Evolutionary conservation across 2,113 vertebrate genomes (phyloP).

Genomic region (Willisornis vidua): DNA sequence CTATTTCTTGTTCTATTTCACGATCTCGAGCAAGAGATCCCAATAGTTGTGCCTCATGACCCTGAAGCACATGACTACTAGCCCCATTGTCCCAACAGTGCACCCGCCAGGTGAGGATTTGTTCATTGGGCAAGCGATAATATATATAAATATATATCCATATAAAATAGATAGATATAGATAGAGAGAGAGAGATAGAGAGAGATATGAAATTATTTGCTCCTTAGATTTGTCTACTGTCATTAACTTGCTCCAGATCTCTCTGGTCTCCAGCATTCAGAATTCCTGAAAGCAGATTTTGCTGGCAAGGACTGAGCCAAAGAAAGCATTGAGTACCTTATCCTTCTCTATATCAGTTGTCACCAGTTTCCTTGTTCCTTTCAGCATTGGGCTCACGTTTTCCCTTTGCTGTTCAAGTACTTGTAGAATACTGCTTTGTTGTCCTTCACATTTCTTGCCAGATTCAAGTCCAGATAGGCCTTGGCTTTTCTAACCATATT

Average conservation of each 20-base stretch:
- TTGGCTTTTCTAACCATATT: not conserved
- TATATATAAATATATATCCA: no score
- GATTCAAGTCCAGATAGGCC: not conserved
- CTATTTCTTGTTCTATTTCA: no score
- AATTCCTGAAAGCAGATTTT: not conserved
- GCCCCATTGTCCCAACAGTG: no score
- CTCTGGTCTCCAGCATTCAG: not conserved
- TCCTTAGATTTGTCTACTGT: not conserved
- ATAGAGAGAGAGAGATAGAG: no score
- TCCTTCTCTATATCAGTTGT: not conserved
- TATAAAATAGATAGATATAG: no score
- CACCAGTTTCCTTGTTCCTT: not conserved
- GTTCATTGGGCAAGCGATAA: no score
- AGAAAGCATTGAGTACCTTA: not conserved
- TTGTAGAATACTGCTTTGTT: not conserved
- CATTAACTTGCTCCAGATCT: not conserved
- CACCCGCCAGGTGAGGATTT: no score
- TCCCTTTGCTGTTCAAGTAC: not conserved
- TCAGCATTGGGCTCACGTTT: not conserved
- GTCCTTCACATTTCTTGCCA: no score
- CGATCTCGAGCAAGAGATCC: no score
- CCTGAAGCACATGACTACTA: no score
- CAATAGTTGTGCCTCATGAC: no score
- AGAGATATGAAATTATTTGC: not conserved
- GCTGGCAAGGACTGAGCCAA: not conserved